Evolutionary conservation across 2,113 vertebrate genomes (phyloP).

Genomic region (Centropristis striata): DNA sequence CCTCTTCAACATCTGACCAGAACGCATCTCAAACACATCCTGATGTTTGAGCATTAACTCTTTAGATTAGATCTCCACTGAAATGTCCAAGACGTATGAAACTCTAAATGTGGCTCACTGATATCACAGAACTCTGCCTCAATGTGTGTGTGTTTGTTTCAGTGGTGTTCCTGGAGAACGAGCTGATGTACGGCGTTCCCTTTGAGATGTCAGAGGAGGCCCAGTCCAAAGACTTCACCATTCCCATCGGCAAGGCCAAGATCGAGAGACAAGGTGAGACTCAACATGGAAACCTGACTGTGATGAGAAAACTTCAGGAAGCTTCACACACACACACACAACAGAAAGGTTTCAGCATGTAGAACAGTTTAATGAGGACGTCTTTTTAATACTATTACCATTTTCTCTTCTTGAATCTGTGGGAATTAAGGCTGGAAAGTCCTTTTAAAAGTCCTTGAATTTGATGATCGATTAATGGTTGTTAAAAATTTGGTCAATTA

Average conservation of each 20-base stretch:
- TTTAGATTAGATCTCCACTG: background rate
- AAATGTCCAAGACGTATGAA: background rate
- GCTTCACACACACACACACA: too few species aligned
- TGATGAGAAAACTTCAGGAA: too few species aligned
- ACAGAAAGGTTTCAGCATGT: background rate
- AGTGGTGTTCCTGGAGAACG: constrained; percentile 98
- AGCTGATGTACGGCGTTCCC: constrained; percentile 95
- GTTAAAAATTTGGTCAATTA: too few species aligned
- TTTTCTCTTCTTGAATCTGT: too few species aligned
- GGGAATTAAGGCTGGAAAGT: too few species aligned
- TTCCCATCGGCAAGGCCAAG: constrained; percentile 98
- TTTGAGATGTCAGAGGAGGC: constrained; percentile 94
- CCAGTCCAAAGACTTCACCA: constrained; percentile 93
- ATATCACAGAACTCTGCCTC: too few species aligned
- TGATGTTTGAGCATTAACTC: background rate
- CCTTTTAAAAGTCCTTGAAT: too few species aligned
- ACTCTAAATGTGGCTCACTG: background rate
- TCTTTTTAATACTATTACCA: background rate
- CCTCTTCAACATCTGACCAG: background rate
- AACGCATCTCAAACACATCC: background rate
- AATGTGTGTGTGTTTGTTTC: constrained; percentile 26
- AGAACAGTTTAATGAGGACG: background rate
- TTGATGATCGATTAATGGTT: too few species aligned
- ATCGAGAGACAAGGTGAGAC: constrained; percentile 91
- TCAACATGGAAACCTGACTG: background rate